A percentile compares a stretch with the other conserved stretches of the same genome.
Conservation (phyloP, 2,113 vertebrate genomes). For the Cyprinus carpio region DNA sequence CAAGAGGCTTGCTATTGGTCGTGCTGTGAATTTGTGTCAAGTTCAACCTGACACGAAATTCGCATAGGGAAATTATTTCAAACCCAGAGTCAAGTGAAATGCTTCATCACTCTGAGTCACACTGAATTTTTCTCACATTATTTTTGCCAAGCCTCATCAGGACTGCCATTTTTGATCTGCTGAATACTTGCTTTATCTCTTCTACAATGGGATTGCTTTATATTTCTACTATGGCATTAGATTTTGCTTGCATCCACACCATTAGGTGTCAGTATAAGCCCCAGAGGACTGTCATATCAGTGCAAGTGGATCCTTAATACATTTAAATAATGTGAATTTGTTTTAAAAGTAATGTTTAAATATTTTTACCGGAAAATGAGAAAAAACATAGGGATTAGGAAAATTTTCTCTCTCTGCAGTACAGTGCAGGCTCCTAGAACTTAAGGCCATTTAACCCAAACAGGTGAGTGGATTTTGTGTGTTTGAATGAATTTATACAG, state of each 20-base stretch:
- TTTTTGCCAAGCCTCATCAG: background rate
- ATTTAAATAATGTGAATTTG: background rate
- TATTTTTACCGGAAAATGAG: background rate
- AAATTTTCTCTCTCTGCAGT: background rate
- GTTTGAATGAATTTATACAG: constrained; percentile 4
- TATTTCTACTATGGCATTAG: background rate
- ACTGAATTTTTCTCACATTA: background rate
- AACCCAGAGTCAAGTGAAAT: background rate
- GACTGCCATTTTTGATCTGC: background rate
- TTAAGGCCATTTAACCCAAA: background rate
- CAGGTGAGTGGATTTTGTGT: background rate
- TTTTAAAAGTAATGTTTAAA: too few species aligned
- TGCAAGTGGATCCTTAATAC: background rate
- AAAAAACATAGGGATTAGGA: background rate
- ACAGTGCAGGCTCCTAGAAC: background rate
- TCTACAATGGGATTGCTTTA: background rate
- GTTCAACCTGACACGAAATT: background rate
- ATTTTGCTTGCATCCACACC: background rate
- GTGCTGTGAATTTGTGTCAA: background rate
- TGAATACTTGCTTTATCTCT: background rate
- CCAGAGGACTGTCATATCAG: background rate
- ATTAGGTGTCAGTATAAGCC: background rate
- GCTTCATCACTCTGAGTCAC: too few species aligned
- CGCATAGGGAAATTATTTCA: too few species aligned
- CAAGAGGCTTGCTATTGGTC: background rate